A percentile compares a stretch with the other conserved stretches of the same genome.
These are phyloP conservation scores for human (Homo sapiens) DNA, from an alignment of 2,113 vertebrate species.

Conservation along the genomic window DNA sequence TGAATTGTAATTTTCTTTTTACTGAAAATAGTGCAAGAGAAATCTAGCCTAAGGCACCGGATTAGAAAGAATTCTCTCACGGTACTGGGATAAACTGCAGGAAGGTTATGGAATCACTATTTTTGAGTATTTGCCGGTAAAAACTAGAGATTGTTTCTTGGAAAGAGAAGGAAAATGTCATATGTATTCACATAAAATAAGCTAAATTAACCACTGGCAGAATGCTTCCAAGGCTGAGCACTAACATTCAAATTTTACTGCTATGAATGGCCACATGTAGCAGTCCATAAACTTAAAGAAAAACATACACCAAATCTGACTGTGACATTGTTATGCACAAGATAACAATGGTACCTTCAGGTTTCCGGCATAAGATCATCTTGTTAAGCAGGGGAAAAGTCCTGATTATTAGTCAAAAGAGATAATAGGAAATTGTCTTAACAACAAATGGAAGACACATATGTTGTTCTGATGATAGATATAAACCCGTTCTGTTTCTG, in stretches of 20 bases:
- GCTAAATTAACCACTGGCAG: not conserved
- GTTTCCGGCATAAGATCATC: not conserved
- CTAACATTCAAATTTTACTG: not conserved
- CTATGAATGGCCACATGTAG: not conserved
- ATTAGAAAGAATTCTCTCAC: not conserved
- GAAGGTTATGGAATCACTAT: not conserved
- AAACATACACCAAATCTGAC: not conserved
- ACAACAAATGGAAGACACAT: not conserved
- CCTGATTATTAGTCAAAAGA: not conserved
- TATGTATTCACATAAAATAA: not conserved
- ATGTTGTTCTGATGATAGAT: not conserved
- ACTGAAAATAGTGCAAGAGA: not conserved
- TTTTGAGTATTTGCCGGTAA: not conserved
- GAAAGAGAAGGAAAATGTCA: not conserved
- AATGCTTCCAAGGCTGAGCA: not conserved
- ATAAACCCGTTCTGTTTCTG: not conserved
- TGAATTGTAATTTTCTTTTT: not conserved
- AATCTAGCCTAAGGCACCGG: not conserved
- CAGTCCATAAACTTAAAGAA: not conserved
- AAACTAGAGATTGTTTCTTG: not conserved
- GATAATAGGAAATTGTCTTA: not conserved
- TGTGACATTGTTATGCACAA: not conserved
- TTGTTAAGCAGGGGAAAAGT: not conserved
- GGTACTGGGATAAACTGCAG: not conserved
- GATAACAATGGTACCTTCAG: not conserved